Conservation (phyloP, 2,797 vertebrate genomes). For the Remorina albescens region DNA sequence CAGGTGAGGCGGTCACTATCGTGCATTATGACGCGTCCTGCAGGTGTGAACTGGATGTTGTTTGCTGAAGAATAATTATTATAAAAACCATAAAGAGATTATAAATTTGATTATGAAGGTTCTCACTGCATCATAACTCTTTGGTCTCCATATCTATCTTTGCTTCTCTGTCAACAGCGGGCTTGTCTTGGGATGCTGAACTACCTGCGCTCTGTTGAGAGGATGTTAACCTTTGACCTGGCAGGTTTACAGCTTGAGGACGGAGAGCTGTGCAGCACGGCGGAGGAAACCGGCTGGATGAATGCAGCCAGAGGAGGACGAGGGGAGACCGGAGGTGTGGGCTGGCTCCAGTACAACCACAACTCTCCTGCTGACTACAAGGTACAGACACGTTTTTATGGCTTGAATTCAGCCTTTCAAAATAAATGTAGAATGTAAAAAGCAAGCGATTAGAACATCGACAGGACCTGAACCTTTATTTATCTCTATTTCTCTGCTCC, state of each 20-base stretch:
- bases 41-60: too few relatives aligned
- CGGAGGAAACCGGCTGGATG: conserved; percentile 78
- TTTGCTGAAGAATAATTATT: not conserved
- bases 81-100: not conserved
- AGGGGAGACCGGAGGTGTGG: conserved; percentile 71
- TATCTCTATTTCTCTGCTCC: too few relatives aligned
- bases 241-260: conserved; percentile 67
- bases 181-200: conserved; percentile 82
- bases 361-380: conserved; percentile 81
- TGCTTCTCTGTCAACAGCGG: conserved; percentile 48
- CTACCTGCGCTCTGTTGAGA: conserved; percentile 85
- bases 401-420: not conserved
- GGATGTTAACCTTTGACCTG: conserved; percentile 82
- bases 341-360: conserved; percentile 66
- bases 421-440: not conserved
- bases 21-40: too few relatives aligned
- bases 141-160: fast-evolving
- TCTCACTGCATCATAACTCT: not conserved
- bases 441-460: too few relatives aligned
- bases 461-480: too few relatives aligned
- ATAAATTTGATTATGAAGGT: not conserved
- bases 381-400: conserved; percentile 58
- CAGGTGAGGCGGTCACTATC: conserved; percentile 82
- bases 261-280: conserved; percentile 55
- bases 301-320: conserved; percentile 75